These are phyloP conservation scores for Aelia acuminata DNA, from an alignment of 2,888 invertebrate species.

Conservation along the genomic window DNA sequence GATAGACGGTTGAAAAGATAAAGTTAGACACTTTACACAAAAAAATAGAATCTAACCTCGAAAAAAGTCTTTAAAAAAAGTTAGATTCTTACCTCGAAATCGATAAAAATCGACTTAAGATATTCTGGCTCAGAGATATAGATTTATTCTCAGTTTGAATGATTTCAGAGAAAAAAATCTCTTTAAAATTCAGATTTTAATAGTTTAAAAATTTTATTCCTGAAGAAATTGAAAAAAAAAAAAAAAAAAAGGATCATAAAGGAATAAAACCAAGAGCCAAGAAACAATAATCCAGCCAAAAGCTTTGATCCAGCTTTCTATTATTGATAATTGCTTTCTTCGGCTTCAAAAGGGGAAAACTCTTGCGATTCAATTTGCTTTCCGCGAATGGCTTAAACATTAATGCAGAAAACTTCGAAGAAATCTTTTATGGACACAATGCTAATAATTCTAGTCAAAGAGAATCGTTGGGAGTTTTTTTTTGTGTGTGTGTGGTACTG, in stretches of 20 bases:
- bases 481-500: no score
- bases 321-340: slow-evolving; percentile 40
- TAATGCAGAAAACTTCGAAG: not conserved
- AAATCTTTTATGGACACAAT: not conserved
- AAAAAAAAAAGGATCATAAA: not conserved
- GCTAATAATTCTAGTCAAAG: not conserved
- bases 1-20: no score
- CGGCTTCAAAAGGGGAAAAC: slow-evolving; percentile 12
- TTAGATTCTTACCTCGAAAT: no score
- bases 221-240: no score
- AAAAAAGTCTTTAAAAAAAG: no score
- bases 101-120: no score
- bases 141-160: no score
- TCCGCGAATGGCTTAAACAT: not conserved
- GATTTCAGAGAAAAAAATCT: no score
- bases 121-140: no score
- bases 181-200: not conserved
- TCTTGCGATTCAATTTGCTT: slow-evolving; percentile 40
- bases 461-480: not conserved
- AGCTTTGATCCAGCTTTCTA: not conserved
- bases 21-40: no score
- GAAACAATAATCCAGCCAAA: not conserved
- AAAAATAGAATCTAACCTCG: no score
- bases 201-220: not conserved
- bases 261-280: not conserved